phyloP scores from a whole-genome alignment of 2,797 vertebrate genomes.

The Vireo griseus region DNA sequence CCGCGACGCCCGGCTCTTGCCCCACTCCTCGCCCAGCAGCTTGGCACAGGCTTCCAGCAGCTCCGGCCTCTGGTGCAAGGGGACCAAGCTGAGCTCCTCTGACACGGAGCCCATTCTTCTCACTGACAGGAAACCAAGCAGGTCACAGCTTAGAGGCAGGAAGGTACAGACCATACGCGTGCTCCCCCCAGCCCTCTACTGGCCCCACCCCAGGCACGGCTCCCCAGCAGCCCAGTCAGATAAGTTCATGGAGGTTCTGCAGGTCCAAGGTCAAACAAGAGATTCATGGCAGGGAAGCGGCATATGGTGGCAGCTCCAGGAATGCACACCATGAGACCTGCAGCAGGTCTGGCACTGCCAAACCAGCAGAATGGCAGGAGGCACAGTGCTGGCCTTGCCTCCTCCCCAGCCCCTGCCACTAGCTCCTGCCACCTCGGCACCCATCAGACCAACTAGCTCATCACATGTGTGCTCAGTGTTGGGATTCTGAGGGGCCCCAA shows the following conservation, averaged over 20 bases:
- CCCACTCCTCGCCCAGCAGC: constrained; percentile 91
- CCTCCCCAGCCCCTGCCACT: not conserved
- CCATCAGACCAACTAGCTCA: not conserved
- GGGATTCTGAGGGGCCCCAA: not conserved
- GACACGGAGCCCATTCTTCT: constrained; percentile 62
- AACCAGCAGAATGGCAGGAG: not conserved
- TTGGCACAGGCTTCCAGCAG: constrained; percentile 85
- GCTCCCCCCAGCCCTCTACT: accelerated
- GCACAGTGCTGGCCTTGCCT: not conserved
- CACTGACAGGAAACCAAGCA: constrained; percentile 49
- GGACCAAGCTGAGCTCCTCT: constrained; percentile 73
- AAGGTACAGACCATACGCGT: accelerated
- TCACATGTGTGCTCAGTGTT: accelerated
- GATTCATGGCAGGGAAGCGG: accelerated
- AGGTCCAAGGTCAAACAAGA: accelerated
- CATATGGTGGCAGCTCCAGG: not conserved
- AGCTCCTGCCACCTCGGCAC: not conserved
- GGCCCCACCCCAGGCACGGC: accelerated
- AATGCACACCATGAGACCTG: not conserved
- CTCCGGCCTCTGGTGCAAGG: constrained; percentile 86
- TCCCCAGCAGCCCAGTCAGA: accelerated
- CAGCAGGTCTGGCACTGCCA: not conserved
- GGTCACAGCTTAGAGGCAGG: not conserved
- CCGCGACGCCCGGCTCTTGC: constrained; percentile 84
- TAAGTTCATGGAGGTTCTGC: accelerated